These are phyloP conservation scores for Phoeniculus purpureus DNA, from an alignment of 2,797 vertebrate genomes.

Conservation along the genomic window DNA sequence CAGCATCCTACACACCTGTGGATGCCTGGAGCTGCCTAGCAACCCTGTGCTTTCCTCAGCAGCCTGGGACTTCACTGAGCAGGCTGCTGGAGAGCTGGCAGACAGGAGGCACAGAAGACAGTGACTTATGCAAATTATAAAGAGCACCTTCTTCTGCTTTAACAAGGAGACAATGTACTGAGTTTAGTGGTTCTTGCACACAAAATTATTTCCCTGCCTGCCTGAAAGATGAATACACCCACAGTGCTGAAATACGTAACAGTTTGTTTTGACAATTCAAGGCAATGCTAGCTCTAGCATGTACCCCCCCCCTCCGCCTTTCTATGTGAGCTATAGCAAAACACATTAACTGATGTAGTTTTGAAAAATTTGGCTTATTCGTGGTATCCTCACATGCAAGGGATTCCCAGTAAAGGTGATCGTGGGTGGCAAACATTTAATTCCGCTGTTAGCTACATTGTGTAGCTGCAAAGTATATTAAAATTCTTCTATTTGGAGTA, in stretches of 20 bases:
- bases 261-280: not conserved
- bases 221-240: not conserved
- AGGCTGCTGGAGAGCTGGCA: constrained; percentile 1
- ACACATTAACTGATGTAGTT: not conserved
- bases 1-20: not conserved
- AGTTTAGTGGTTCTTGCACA: not conserved
- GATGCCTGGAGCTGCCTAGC: constrained; percentile 45
- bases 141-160: not conserved
- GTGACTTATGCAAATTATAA: constrained; percentile 32
- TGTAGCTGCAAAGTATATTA: not conserved
- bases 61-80: not conserved
- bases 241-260: not conserved
- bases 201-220: not conserved
- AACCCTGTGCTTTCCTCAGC: not conserved
- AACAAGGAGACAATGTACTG: not conserved
- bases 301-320: not conserved
- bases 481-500: not conserved
- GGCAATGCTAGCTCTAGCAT: not conserved
- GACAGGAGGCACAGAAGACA: constrained; percentile 6
- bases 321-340: not conserved
- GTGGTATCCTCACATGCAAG: not conserved
- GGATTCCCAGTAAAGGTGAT: not conserved
- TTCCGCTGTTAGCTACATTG: rapidly evolving
- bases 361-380: not conserved
- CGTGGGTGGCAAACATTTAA: not conserved